phyloP scores from a whole-genome alignment of 2,888 invertebrate genomes.

The Drosophila infuscata region DNA sequence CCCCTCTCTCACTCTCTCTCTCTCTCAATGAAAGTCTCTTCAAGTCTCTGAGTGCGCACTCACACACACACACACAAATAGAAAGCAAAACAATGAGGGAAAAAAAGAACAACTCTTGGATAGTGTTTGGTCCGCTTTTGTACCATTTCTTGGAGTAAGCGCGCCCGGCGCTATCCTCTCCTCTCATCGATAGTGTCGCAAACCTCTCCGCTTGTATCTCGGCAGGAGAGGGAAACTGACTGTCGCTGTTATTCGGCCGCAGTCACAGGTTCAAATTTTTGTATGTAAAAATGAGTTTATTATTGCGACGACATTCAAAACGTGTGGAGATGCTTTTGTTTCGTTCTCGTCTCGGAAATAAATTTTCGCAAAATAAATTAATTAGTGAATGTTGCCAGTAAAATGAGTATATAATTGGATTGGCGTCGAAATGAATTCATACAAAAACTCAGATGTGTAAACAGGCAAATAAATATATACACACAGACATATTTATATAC shows the following conservation, averaged over 20 bases:
- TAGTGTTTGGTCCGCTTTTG: slow-evolving; percentile 45
- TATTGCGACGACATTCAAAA: slow-evolving; percentile 70
- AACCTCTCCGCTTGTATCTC: slow-evolving; percentile 61
- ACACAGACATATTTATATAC: neutral
- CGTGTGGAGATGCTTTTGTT: slow-evolving; percentile 55
- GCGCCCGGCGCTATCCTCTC: slow-evolving; percentile 51
- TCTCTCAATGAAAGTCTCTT: slow-evolving; percentile 22
- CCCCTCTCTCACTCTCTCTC: slow-evolving; percentile 33
- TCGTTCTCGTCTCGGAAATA: slow-evolving; percentile 39
- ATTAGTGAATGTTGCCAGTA: slow-evolving; percentile 43
- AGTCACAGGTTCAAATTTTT: slow-evolving; percentile 67
- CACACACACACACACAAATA: slow-evolving; percentile 27
- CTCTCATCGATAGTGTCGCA: slow-evolving; percentile 46
- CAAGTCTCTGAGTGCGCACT: slow-evolving; percentile 28
- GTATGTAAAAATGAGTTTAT: slow-evolving; percentile 70
- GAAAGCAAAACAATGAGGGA: slow-evolving; percentile 45
- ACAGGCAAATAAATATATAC: slow-evolving; percentile 18
- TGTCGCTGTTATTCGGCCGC: slow-evolving; percentile 26
- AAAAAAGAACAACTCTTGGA: slow-evolving; percentile 49
- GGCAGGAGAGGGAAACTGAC: slow-evolving; percentile 55
- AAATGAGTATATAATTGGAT: slow-evolving; percentile 47
- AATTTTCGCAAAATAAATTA: slow-evolving; percentile 26
- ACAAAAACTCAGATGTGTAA: slow-evolving; percentile 42
- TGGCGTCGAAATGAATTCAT: slow-evolving; percentile 15
- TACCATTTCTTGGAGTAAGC: slow-evolving; percentile 65